These are phyloP conservation scores for Tonatia bakeri DNA, from an alignment of 2,113 vertebrate genomes.

Conservation along the genomic window DNA sequence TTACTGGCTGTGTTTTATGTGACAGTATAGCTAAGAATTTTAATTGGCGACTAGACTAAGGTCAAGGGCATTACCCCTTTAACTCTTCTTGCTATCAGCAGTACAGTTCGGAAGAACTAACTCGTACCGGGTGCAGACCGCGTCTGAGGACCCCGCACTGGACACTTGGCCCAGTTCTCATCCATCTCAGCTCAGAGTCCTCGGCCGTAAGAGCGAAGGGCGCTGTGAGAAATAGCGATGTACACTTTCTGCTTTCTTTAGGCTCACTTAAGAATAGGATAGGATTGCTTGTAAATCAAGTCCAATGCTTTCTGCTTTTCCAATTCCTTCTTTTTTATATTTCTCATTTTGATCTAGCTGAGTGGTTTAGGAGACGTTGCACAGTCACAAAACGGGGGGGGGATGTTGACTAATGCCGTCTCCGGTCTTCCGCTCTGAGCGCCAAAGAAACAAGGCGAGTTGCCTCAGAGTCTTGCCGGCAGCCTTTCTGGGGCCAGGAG, in stretches of 20 bases:
- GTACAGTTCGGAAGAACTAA: background rate
- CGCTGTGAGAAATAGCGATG: background rate
- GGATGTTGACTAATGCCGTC: background rate
- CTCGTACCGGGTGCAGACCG: background rate
- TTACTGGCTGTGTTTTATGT: background rate
- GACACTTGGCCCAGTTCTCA: background rate
- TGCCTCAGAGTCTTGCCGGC: background rate
- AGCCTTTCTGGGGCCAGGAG: background rate
- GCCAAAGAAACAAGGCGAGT: background rate
- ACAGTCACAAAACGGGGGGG: background rate
- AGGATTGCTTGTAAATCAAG: background rate
- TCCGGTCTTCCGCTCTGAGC: background rate
- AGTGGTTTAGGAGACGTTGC: background rate
- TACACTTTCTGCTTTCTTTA: background rate
- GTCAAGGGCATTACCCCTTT: background rate
- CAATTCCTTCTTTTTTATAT: rapidly evolving
- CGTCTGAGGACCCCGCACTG: background rate
- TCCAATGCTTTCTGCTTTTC: background rate
- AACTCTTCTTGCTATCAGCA: background rate
- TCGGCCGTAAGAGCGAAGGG: background rate
- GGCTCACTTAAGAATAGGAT: background rate
- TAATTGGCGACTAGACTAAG: background rate
- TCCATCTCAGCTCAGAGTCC: background rate
- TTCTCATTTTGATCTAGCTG: background rate
- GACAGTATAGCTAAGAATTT: background rate